phyloP scores from a whole-genome alignment of 2,888 invertebrate species.

The Heteropelma amictum region DNA sequence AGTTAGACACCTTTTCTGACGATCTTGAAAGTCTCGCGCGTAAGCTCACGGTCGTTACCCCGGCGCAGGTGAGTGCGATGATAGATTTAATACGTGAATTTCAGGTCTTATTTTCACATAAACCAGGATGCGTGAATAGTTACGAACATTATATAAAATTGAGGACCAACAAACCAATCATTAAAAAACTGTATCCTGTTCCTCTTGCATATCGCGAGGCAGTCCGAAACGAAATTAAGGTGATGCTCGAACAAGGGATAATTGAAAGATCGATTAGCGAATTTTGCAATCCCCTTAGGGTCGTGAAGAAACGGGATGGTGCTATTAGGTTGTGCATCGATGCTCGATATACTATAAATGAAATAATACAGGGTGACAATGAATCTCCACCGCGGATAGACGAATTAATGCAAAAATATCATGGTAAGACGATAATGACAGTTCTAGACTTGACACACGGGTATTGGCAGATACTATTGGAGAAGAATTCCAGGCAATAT shows the following conservation, averaged over 20 bases:
- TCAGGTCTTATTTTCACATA: constrained; percentile 6
- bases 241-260: constrained; percentile 2
- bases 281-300: constrained; percentile 22
- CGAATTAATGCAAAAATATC: constrained; percentile 42
- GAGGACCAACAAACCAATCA: not conserved
- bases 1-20: constrained; percentile 55
- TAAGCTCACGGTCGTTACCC: constrained; percentile 18
- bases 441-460: constrained; percentile 18
- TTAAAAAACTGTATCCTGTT: constrained; percentile 24
- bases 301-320: constrained; percentile 20
- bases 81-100: not conserved
- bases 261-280: constrained; percentile 30
- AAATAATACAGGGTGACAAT: constrained; percentile 22
- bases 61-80: constrained; percentile 1
- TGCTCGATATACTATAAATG: constrained; percentile 27
- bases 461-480: constrained; percentile 17
- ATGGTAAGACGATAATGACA: constrained; percentile 8
- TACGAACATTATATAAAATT: constrained; percentile 23
- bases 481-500: constrained; percentile 18
- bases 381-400: constrained; percentile 29
- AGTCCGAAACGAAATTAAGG: constrained; percentile 15
- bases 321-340: constrained; percentile 19
- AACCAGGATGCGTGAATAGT: constrained; percentile 11
- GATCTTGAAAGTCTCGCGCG: constrained; percentile 12
- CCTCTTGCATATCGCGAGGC: not conserved